These are phyloP conservation scores for Bubo blakistoni DNA, from an alignment of 2,113 vertebrate genomes.

Conservation along the genomic window DNA sequence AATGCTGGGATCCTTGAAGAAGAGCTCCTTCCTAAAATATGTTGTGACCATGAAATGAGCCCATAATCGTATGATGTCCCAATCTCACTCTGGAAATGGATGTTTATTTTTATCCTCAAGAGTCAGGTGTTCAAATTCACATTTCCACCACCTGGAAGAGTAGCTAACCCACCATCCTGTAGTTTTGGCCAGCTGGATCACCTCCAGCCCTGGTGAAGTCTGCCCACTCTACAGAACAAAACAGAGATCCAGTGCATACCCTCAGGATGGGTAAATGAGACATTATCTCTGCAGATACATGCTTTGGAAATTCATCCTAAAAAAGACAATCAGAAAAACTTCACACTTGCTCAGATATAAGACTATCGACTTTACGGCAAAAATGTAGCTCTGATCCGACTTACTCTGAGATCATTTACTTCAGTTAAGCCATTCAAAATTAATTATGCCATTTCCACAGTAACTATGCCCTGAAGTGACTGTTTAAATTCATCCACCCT, in stretches of 20 bases:
- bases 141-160: not conserved
- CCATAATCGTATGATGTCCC: too few species aligned
- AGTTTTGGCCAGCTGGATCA: not conserved
- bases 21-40: not conserved
- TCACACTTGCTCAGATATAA: accelerated
- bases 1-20: not conserved
- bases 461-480: not conserved
- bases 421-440: not conserved
- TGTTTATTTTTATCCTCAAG: not conserved
- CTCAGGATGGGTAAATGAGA: not conserved
- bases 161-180: not conserved
- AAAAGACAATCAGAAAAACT: not conserved
- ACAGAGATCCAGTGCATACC: accelerated
- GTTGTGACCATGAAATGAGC: not conserved
- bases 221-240: accelerated
- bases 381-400: not conserved
- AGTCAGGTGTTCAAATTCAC: not conserved
- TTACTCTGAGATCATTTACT: not conserved
- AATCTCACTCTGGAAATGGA: accelerated
- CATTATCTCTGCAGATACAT: accelerated
- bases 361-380: not conserved
- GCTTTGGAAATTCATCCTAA: not conserved
- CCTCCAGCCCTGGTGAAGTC: not conserved
- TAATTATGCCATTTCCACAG: not conserved
- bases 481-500: not conserved